These are phyloP conservation scores for Aythya fuligula DNA, from an alignment of 2,797 vertebrate species.

Conservation along the genomic window DNA sequence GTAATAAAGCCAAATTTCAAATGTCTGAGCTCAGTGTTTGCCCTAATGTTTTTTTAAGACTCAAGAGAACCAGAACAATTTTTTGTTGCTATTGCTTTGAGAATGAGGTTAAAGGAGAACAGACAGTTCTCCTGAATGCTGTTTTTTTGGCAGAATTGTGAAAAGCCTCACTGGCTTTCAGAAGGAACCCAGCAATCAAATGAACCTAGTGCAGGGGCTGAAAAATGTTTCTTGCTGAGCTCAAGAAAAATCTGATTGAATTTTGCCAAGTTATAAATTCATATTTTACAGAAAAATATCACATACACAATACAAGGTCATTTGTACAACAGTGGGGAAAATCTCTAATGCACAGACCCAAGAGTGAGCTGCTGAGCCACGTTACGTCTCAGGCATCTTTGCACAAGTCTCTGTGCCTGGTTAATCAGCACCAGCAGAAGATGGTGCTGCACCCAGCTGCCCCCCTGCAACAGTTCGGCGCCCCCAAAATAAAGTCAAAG, in stretches of 20 bases:
- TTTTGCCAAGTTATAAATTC: not conserved
- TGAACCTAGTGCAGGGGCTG: not conserved
- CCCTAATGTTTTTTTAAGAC: slow-evolving; percentile 39
- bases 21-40: slow-evolving; percentile 7
- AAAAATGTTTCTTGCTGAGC: not conserved
- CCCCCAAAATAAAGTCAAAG: not conserved
- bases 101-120: slow-evolving; percentile 47
- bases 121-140: not conserved
- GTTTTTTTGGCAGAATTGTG: slow-evolving; percentile 25
- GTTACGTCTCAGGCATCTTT: not conserved
- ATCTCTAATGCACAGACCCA: not conserved
- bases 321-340: not conserved
- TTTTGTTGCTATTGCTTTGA: slow-evolving; percentile 34
- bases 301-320: not conserved
- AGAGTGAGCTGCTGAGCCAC: not conserved
- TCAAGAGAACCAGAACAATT: slow-evolving; percentile 12
- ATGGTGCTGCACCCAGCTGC: not conserved
- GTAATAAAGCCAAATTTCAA: slow-evolving; percentile 46
- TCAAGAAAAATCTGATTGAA: not conserved
- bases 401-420: not conserved
- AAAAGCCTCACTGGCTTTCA: not conserved
- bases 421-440: not conserved
- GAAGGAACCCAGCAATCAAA: slow-evolving; percentile 18
- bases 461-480: not conserved
- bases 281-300: not conserved